These are phyloP conservation scores for Sebastes alutus DNA, from an alignment of 2,797 vertebrate genomes.

Conservation along the genomic window DNA sequence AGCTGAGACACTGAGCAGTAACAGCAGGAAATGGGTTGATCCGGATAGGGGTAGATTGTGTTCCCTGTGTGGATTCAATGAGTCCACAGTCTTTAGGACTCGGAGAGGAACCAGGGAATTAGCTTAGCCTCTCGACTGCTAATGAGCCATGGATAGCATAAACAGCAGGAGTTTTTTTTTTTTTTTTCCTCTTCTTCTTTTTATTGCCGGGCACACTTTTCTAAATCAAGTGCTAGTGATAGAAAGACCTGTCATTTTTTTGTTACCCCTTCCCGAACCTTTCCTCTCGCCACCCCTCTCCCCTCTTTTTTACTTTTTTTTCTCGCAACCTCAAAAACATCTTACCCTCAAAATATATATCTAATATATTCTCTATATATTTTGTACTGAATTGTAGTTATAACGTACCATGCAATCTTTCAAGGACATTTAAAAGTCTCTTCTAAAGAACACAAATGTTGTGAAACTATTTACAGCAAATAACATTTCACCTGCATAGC, in stretches of 20 bases:
- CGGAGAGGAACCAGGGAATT: conserved; percentile 76
- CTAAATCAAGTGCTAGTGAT: conserved; percentile 82
- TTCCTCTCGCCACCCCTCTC: conserved; percentile 37
- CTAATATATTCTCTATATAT: conserved; percentile 84
- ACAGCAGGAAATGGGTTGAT: conserved; percentile 74
- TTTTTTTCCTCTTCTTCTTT: conserved; percentile 58
- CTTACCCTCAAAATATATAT: conserved; percentile 83
- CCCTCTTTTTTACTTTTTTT: conserved; percentile 15
- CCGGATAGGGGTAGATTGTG: conserved; percentile 73
- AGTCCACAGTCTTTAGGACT: conserved; percentile 81
- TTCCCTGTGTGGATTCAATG: conserved; percentile 80
- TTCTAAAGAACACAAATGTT: conserved; percentile 86
- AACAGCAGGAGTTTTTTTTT: conserved; percentile 70
- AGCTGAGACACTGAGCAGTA: conserved; percentile 68
- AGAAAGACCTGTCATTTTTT: conserved; percentile 66
- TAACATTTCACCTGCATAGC: conserved; percentile 86
- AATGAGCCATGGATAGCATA: conserved; percentile 82
- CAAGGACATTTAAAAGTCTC: conserved; percentile 85
- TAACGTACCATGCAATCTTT: conserved; percentile 88
- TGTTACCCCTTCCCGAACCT: conserved; percentile 34
- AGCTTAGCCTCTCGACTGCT: conserved; percentile 82
- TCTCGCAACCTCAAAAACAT: conserved; percentile 71
- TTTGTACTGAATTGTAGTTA: conserved; percentile 85
- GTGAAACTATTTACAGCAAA: conserved; percentile 87
- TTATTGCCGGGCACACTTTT: conserved; percentile 84